Evolutionary conservation across 2,888 invertebrate genomes (phyloP), one percentile per base, ranked within the genome.

Genomic region (Philereme transversata): DNA sequence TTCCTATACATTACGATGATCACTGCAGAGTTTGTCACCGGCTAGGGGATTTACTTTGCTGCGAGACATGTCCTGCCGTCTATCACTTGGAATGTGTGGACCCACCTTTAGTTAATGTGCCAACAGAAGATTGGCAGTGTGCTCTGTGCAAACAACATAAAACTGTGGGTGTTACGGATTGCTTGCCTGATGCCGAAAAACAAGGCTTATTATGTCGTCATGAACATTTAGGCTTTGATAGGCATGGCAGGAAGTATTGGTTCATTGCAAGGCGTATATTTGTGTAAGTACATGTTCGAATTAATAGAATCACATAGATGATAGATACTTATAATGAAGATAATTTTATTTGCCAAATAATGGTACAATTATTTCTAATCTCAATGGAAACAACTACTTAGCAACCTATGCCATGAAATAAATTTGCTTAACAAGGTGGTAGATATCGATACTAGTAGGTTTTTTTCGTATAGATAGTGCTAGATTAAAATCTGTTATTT

Each of bases 121-220:
- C 99, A 56, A 97, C 97, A 60, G 99, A 99, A 89, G 99, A 99
- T 79, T 99, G 99, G 99, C 97, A 98, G 76, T 99, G 99, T 91
- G 96, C 95, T 69, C 95, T 99, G 55, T 99, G 99, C 86, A 96
- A 96, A 81, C 96, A 96, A 53, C 98, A 99, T 82, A 96, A 97
- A 93, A 96, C 98, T 53, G 93, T 94, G 66, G 99, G 99, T 34
- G 98, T 99, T 0, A 96, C 96, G 52, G 99, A 99, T 85, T 99
- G 99, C 83, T 93, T 98, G 53, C 95, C 97, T 55, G 97, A 97
- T 79, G 95, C 96, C 67, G 99, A 99, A 80, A 97, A 97, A 80
- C 97, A 97, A 83, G 98, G 99, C 3, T 93, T 98, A 65, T 92
- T 98, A 35, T 97, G 97, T 81, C 94, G 99, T 48, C 99, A 99